Evolutionary conservation across 2,888 invertebrate species (phyloP), one percentile per base, ranked within the genome.

Genomic region (Pristionchus maxplancki): DNA sequence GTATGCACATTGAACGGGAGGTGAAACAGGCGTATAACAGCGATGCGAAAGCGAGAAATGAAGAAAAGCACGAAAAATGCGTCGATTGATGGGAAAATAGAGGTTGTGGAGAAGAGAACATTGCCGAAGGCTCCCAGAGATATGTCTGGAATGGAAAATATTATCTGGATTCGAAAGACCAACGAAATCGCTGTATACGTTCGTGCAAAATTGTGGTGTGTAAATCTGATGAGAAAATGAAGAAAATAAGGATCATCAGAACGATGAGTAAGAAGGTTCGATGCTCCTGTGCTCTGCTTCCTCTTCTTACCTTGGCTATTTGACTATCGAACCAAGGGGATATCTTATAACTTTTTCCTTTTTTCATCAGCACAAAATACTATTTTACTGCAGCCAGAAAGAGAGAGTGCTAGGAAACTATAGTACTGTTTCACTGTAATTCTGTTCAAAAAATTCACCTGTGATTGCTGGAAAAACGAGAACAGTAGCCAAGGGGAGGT

Each of bases 21-120:
- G 98, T 81, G 96, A 92, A 94, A 97, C 96, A 5, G 98, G 97
- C 90, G 97, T 96, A 31, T 97, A 95, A 91, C 98, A 96, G 93
- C 98, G 96, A 88, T 98, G 95, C 94, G 97, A 96, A 95, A 98
- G 98, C 28, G 97, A 95, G 90, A 96, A 95, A 89, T 90, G 91
- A n/a, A 91, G 90, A 85, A 92, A 88, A n/a, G 90, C 62, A 3
- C 64, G 64, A 64, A 64, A 31, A 64, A 31, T 2, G 64, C 64
- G 64, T 64, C 64, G 31, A 58, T 58, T 58, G 58, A 58, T 6
- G 58, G 58, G 8, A 58, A 58, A n/a, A 58, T 58, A 9, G 58
- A 64, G 15, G 64, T 64, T 11, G 64, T 64, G 64, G 64, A 64
- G 64, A 64, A 64, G 31, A 64, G 64, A 13, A 64, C 64, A 17